phyloP scores from a whole-genome alignment of 1,140 invertebrate genomes.

The Stenopsyche tienmushanensis region DNA sequence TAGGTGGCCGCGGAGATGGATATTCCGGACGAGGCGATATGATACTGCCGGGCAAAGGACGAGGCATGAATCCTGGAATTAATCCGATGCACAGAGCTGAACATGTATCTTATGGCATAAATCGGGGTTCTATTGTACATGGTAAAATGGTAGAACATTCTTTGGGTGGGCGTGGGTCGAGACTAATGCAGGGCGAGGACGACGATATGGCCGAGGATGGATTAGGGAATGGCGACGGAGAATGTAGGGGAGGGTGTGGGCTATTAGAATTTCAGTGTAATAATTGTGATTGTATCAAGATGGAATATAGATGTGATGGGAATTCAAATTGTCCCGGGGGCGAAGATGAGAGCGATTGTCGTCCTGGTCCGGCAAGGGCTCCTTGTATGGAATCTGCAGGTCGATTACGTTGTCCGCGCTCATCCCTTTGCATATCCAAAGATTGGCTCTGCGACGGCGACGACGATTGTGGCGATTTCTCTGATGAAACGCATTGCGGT shows the following conservation, averaged over 20 bases:
- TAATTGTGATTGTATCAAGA: constrained; percentile 63
- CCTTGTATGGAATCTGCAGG: constrained; percentile 61
- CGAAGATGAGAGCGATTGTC: constrained; percentile 69
- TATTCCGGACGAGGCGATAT: constrained; percentile 31
- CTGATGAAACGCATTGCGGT: constrained; percentile 80
- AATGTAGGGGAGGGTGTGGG: constrained; percentile 54
- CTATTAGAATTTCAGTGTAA: constrained; percentile 58
- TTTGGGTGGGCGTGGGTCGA: constrained; percentile 18
- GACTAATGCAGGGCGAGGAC: constrained; percentile 30
- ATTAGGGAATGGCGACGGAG: constrained; percentile 44
- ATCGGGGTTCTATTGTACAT: constrained; percentile 32
- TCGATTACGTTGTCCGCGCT: constrained; percentile 66
- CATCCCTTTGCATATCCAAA: constrained; percentile 71
- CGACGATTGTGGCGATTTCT: constrained; percentile 81
- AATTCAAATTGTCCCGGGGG: constrained; percentile 63
- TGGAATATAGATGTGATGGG: constrained; percentile 62
- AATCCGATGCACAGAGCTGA: constrained; percentile 39
- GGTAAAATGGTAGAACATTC: constrained; percentile 31
- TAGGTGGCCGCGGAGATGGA: constrained; percentile 7
- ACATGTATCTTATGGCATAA: constrained; percentile 37
- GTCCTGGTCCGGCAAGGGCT: constrained; percentile 51
- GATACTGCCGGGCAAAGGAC: constrained; percentile 21
- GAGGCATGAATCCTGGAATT: constrained; percentile 34
- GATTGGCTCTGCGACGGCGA: constrained; percentile 75
- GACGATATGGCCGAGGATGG: constrained; percentile 44